Conservation (phyloP, 2,797 vertebrate genomes). For the Hylomyscus alleni region DNA sequence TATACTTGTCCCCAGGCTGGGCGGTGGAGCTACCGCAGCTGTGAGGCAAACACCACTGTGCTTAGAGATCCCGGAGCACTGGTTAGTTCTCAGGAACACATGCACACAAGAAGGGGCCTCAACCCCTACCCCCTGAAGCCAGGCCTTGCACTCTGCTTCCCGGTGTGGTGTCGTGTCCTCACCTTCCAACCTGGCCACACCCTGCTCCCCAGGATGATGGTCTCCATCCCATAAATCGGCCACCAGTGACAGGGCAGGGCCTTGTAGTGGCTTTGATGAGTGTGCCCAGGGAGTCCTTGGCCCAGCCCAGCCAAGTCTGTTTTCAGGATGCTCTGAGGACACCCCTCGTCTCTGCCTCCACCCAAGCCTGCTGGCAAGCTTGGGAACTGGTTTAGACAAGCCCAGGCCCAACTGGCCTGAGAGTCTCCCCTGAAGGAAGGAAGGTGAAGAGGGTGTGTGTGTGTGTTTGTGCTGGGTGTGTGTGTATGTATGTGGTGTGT, state of each 20-base stretch:
- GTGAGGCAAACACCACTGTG: neutral
- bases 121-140: neutral
- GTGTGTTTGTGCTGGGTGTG: neutral
- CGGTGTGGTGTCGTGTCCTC: neutral
- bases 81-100: neutral
- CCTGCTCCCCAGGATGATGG: neutral
- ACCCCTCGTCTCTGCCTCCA: constrained; percentile 36
- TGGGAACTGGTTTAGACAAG: constrained; percentile 15
- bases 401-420: constrained; percentile 25
- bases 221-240: neutral
- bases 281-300: neutral
- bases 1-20: neutral
- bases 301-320: neutral
- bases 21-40: rapidly evolving
- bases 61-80: neutral
- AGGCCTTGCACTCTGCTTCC: neutral
- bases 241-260: neutral
- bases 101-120: neutral
- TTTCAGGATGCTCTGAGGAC: constrained; percentile 43
- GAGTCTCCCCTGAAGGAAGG: neutral
- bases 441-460: neutral
- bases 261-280: neutral
- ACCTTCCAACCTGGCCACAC: neutral
- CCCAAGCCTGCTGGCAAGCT: neutral
- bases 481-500: neutral